Base-by-base conservation (phyloP, 2,113 vertebrate species). In the Sinocyclocheilus maitianheensis region DNA sequence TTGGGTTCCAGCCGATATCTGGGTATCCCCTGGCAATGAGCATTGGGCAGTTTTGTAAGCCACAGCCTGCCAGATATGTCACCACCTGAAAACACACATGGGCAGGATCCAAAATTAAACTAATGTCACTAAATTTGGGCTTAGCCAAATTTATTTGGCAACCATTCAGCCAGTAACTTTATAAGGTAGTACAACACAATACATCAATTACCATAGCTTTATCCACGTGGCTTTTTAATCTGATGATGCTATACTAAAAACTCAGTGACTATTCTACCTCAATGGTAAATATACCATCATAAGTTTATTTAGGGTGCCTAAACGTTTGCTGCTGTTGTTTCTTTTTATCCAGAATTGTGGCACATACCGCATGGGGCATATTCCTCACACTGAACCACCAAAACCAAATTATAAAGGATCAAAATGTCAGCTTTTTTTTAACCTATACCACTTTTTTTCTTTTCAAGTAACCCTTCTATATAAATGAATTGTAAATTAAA, bases 1-100 rank as follows among this genome's bases (percentile, higher is more conserved):
- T 99, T 30, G 98, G 98, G 92, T 99, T 99, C 98, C 98, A 99
- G 87, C 97, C 97, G 6, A 99, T 94, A 53, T 99, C 98, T 79
- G 98, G 98, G 91, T 99, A 99, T 58, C 98, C 98, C 91, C 96
- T 97, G 55, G 97, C 96, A 89, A 99, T 90, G 77, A 99, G 93
- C 90, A 98, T 96, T 74, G 96, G 96, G 88, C 98, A 99, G 77
- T 97, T 98, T 93, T 99, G 98, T 18, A 99, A 95, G 30, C 98
- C 98, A 90, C 98, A 99, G 43, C 95, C 97, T 0, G 98, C 98
- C 92, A 99, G 93, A 89, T 99, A 99, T 46, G 94, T 99, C 86
- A 99, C 97, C 92, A 99, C 98, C 98, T 99, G 89, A 80, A 93
- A 85, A 91, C 24, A 87, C 24, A 87, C 43, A 86, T 11, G 67